These are phyloP conservation scores for Hirtodrosophila trivittata DNA, from an alignment of 2,888 invertebrate species.

Conservation along the genomic window DNA sequence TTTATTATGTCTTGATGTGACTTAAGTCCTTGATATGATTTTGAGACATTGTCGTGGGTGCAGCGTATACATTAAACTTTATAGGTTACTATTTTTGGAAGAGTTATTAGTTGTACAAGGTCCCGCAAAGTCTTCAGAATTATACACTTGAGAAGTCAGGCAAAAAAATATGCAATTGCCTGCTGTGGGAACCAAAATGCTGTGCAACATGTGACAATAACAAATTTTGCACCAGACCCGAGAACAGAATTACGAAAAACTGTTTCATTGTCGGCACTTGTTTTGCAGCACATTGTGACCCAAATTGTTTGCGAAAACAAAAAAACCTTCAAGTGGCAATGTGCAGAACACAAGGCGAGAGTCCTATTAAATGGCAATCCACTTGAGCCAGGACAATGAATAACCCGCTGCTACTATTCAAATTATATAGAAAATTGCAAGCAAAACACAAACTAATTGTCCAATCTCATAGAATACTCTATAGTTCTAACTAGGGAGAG, in stretches of 20 bases:
- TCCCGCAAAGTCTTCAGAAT: slow-evolving; percentile 12
- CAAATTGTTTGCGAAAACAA: slow-evolving; percentile 69
- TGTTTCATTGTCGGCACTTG: slow-evolving; percentile 73
- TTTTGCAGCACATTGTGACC: slow-evolving; percentile 66
- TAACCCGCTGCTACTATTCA: slow-evolving; percentile 60
- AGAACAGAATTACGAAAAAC: slow-evolving; percentile 34
- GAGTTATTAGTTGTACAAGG: slow-evolving; percentile 7
- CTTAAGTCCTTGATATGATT: no score
- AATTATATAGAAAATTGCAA: slow-evolving; percentile 72
- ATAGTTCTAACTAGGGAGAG: slow-evolving; percentile 24
- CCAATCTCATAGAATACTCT: slow-evolving; percentile 24
- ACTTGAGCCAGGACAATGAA: slow-evolving; percentile 65
- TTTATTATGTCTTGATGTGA: no score
- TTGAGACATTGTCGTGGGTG: no score
- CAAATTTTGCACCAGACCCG: slow-evolving; percentile 55
- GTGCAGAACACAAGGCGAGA: slow-evolving; percentile 44
- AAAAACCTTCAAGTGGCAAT: slow-evolving; percentile 47
- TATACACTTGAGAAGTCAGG: slow-evolving; percentile 63
- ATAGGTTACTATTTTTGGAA: neutral
- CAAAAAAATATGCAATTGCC: slow-evolving; percentile 57
- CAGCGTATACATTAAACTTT: neutral
- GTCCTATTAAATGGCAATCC: slow-evolving; percentile 33
- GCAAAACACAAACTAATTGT: slow-evolving; percentile 74
- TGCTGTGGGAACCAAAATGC: slow-evolving; percentile 75
- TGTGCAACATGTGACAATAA: slow-evolving; percentile 72